These are phyloP conservation scores for Pocillopora damicornis DNA, from an alignment of 64 coral and sea anemone species.

Conservation along the genomic window DNA sequence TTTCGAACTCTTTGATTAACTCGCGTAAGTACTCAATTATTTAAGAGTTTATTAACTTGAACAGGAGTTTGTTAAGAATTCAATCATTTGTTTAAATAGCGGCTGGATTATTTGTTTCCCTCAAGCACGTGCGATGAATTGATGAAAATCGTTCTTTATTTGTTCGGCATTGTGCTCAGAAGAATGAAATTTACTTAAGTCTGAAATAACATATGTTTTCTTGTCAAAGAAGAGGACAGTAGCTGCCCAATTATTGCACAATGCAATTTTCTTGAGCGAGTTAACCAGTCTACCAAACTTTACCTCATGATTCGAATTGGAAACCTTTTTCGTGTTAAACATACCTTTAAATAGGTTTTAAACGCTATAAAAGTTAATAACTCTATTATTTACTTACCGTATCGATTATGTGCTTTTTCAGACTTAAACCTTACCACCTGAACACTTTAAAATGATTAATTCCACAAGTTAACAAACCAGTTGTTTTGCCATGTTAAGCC, in stretches of 20 bases:
- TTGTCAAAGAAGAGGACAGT: neutral
- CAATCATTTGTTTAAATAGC: neutral
- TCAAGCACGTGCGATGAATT: constrained; percentile 4
- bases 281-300: too few relatives aligned
- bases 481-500: neutral
- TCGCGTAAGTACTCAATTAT: neutral
- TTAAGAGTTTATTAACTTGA: constrained; percentile 4
- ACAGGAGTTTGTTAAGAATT: neutral
- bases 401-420: neutral
- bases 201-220: neutral
- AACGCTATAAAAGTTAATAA: too few relatives aligned
- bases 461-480: neutral
- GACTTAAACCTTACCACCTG: neutral
- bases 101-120: neutral
- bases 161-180: neutral
- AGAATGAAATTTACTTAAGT: neutral
- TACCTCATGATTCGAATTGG: too few relatives aligned
- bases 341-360: too few relatives aligned
- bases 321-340: too few relatives aligned
- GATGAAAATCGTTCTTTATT: neutral
- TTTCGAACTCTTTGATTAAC: neutral
- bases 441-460: neutral
- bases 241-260: too few relatives aligned
- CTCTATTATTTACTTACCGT: too few relatives aligned
- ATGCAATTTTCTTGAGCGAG: too few relatives aligned